Evolutionary conservation across 2,888 invertebrate genomes (phyloP), one percentile per base, ranked within the genome.

Genomic region (Liodrosophila aerea): DNA sequence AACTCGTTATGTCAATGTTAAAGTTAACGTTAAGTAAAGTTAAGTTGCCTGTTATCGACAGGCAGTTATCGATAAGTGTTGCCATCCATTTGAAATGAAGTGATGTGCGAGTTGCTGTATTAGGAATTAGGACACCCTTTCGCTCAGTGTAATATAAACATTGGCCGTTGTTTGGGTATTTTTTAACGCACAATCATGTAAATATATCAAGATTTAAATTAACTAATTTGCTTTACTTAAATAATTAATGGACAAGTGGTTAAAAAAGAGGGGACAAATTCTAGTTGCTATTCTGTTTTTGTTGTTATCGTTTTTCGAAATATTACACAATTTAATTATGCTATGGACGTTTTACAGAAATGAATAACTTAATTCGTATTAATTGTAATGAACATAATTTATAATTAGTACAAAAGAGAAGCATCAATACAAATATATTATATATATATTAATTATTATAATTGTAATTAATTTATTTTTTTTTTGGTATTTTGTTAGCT

Each of bases 171-270:
- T n/a, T n/a, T n/a, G n/a, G n/a, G n/a, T n/a, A n/a, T n/a, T n/a
- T n/a, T n/a, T n/a, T n/a, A n/a, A n/a, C n/a, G n/a, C n/a, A n/a
- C n/a, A n/a, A n/a, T n/a, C n/a, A n/a, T n/a, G n/a, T n/a, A n/a
- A n/a, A n/a, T 22, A 22, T 22, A 4, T 4, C 5, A 22, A 50
- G 36, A 74, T 73, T 71, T 56, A 33, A 80, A 76, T 76, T 76
- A 76, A 80, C 75, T 76, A 76, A 80, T 76, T n/a, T 80, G 63
- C 36, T 76, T 80, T 76, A 76, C 73, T 76, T 76, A 77, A 64
- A 51, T 46, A 53, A 54, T 71, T 77, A 64, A 41, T 74, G 78
- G 67, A 74, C 71, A 74, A 74, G 74, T 68, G 9, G 31, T 47
- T 37, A 22, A 22, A 22, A 22, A 22, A 22, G 5, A 4, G 5